Percentiles rank a stretch among this genome's conserved stretches.
These are phyloP conservation scores for Gallinago undulata DNA, from an alignment of 2,113 vertebrate species.

Conservation along the genomic window DNA sequence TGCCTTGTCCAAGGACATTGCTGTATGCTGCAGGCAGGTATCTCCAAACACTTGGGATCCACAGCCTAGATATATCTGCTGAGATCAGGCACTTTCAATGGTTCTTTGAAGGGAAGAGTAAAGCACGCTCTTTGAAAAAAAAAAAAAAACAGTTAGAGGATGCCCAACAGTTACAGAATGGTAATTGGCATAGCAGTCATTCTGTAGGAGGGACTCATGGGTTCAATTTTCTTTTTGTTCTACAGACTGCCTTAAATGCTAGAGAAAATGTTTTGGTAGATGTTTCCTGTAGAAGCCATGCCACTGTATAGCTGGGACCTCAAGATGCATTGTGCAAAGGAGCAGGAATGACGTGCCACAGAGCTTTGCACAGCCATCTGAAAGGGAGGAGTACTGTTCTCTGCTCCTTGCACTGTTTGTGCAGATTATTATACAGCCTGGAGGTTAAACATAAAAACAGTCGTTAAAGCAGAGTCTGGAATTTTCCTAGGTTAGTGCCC, in stretches of 20 bases:
- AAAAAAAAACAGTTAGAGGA: neutral
- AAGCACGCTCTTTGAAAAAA: neutral
- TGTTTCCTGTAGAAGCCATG: neutral
- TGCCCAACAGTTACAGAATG: neutral
- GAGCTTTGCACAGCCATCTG: neutral
- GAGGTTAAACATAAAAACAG: neutral
- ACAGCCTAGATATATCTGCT: neutral
- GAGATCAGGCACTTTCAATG: neutral
- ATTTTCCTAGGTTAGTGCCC: neutral
- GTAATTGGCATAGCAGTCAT: neutral
- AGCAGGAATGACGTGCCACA: neutral
- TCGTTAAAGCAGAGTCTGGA: neutral
- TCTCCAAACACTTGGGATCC: neutral
- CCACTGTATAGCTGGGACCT: neutral
- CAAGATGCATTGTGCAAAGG: neutral
- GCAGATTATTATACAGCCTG: neutral
- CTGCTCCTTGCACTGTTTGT: neutral
- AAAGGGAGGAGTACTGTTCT: neutral
- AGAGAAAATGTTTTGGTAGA: neutral
- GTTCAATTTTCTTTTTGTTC: neutral
- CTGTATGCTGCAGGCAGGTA: neutral
- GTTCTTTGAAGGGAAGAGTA: neutral
- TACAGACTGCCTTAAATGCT: neutral
- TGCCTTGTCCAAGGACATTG: neutral
- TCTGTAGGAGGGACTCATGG: neutral